Conservation (phyloP, 2,888 invertebrate genomes). For the Athalia cordata region DNA sequence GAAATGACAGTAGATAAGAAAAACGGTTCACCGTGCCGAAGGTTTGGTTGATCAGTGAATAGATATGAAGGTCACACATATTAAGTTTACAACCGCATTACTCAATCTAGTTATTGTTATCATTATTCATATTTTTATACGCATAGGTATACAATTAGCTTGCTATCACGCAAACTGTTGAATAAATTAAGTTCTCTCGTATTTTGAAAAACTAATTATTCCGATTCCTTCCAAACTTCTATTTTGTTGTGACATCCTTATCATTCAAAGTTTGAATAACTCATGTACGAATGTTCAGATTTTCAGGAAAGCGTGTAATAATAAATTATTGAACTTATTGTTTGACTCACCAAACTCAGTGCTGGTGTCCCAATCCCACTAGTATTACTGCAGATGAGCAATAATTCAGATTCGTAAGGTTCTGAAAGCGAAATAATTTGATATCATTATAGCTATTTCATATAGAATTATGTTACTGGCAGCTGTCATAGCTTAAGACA, state of each 20-base stretch:
- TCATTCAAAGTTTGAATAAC: no score
- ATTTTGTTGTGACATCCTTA: no score
- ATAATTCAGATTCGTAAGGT: slow-evolving; percentile 57
- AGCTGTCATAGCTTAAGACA: slow-evolving; percentile 39
- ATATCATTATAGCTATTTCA: slow-evolving; percentile 27
- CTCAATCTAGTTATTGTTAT: slow-evolving; percentile 7
- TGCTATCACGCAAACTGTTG: background rate
- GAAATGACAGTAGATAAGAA: background rate
- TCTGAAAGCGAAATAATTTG: slow-evolving; percentile 53
- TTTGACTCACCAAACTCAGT: slow-evolving; percentile 59
- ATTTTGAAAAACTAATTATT: background rate
- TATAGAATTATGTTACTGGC: slow-evolving; percentile 41
- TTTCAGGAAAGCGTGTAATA: background rate
- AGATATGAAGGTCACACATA: background rate
- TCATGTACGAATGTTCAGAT: background rate
- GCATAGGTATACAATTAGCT: background rate
- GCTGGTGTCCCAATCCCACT: slow-evolving; percentile 59
- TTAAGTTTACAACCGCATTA: background rate
- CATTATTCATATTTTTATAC: slow-evolving; percentile 20
- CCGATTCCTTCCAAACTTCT: no score
- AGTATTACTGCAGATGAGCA: slow-evolving; percentile 58
- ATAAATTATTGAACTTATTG: background rate
- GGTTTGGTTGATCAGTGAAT: no score
- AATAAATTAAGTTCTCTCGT: background rate
- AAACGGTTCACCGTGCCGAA: background rate